A percentile compares a stretch with the other conserved stretches of the same genome.
phyloP scores from a whole-genome alignment of 2,888 invertebrate genomes.

The Macaria liturata region DNA sequence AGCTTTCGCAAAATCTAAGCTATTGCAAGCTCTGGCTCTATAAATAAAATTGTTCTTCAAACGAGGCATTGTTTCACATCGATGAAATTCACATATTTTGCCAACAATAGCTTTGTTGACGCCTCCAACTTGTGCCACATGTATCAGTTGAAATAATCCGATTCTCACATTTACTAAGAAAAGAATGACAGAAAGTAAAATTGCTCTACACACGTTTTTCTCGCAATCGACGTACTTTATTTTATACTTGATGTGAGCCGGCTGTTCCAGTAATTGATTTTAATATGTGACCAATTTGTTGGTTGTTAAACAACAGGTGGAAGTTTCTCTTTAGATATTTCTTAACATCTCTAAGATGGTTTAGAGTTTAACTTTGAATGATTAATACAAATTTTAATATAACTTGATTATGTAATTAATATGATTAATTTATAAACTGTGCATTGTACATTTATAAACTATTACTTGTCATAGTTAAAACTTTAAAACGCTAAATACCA shows the following conservation, averaged over 20 bases:
- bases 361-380: no score
- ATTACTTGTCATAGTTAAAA: no score
- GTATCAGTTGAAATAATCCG: slow-evolving; percentile 8
- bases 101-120: slow-evolving; percentile 24
- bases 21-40: slow-evolving; percentile 9
- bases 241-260: slow-evolving; percentile 6
- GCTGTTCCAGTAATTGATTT: not conserved
- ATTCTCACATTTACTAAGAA: slow-evolving; percentile 31
- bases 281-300: not conserved
- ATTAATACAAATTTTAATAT: no score
- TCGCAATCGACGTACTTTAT: slow-evolving; percentile 7
- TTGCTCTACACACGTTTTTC: slow-evolving; percentile 20
- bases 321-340: not conserved
- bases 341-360: no score
- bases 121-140: slow-evolving; percentile 12
- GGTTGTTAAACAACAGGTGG: not conserved
- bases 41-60: slow-evolving; percentile 17
- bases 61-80: slow-evolving; percentile 29
- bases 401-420: no score
- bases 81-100: slow-evolving; percentile 29
- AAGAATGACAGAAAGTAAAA: slow-evolving; percentile 33
- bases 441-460: no score
- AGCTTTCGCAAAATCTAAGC: slow-evolving; percentile 19
- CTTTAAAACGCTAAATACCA: no score
- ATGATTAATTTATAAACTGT: no score